These are phyloP conservation scores for Eutrigla gurnardus DNA, from an alignment of 2,797 vertebrate genomes.

Conservation along the genomic window DNA sequence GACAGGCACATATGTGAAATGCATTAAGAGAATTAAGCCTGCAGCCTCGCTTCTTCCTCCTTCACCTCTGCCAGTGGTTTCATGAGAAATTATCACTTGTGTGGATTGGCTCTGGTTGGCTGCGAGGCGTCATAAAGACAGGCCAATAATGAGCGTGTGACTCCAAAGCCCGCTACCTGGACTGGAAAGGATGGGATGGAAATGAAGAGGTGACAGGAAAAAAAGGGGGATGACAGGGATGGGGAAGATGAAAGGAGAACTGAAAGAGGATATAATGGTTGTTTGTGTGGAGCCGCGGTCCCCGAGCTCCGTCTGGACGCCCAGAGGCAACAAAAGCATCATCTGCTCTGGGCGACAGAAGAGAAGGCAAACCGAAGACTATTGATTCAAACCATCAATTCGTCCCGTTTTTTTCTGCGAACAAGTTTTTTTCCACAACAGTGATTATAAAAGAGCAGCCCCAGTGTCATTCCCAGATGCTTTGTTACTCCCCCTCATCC, in stretches of 20 bases:
- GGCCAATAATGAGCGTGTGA: slow-evolving; percentile 66
- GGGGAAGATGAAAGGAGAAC: slow-evolving; percentile 32
- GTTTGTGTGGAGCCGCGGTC: slow-evolving; percentile 54
- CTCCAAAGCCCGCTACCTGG: slow-evolving; percentile 51
- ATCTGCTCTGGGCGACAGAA: slow-evolving; percentile 51
- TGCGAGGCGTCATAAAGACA: slow-evolving; percentile 57
- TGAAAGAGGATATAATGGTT: slow-evolving; percentile 48
- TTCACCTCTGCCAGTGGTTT: slow-evolving; percentile 36
- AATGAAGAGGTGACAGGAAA: slow-evolving; percentile 27
- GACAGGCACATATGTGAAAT: slow-evolving; percentile 66
- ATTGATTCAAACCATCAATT: slow-evolving; percentile 45
- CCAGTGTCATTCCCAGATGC: neutral
- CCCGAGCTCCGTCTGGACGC: slow-evolving; percentile 61
- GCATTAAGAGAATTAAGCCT: slow-evolving; percentile 52
- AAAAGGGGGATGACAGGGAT: neutral
- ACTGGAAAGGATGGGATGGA: slow-evolving; percentile 23
- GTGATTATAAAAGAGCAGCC: slow-evolving; percentile 1
- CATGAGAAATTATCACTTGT: slow-evolving; percentile 61
- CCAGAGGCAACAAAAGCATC: slow-evolving; percentile 58
- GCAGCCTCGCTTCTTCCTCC: slow-evolving; percentile 26
- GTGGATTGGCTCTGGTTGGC: slow-evolving; percentile 51
- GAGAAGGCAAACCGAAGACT: slow-evolving; percentile 29
- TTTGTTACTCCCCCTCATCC: neutral
- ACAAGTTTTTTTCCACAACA: slow-evolving; percentile 23
- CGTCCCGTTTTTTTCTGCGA: slow-evolving; percentile 18